Evolutionary conservation across 2,797 vertebrate genomes (phyloP), one percentile per base, ranked within the genome.

Genomic region (Dendrocincla tyrannina): DNA sequence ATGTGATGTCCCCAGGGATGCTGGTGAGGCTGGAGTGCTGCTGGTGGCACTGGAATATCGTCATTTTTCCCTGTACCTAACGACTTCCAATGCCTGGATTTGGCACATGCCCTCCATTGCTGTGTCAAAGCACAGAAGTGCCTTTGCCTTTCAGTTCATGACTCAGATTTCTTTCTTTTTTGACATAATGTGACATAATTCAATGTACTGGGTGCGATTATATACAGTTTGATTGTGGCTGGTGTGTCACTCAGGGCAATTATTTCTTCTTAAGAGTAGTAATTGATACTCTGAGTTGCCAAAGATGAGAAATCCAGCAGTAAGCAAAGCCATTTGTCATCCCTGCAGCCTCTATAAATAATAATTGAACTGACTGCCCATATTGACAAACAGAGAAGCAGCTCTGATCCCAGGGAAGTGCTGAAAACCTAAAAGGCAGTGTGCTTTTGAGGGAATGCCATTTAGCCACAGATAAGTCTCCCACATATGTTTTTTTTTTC

Each of bases 1-100:
- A 5, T 1, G 1, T 0, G 0, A 2, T 4, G 6, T 27, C 42
- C 37, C 23, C 0, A 0, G 42, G 37, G 44, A 1, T 1, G 27
- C 66, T 13, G 73, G 14, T 1, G 3, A 7, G 28, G 37, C 39
- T 3, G 20, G 35, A 4, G 17, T 3, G 0, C 49, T 53, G 70
- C 49, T 44, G 35, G 14, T 24, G 47, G 35, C 41, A 5, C 66
- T 8, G 39, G 15, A 8, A 8, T 16, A 3, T 5, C 20, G 2
- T 11, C 2, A 0, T 3, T 4, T 30, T 7, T 46, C 8, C n/a
- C 42, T 5, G 4, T 30, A 13, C 28, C 44, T 11, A 33, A 8
- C n/a, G 22, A 24, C 53, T 85, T 64, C 6, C 49, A 7, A 7
- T 5, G 25, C 28, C 76, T 64, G 76, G 27, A 1, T 53, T 72